Evolutionary conservation across 2,888 invertebrate genomes (phyloP), one percentile per base, ranked within the genome.

Genomic region (Trachelus iudaicus): DNA sequence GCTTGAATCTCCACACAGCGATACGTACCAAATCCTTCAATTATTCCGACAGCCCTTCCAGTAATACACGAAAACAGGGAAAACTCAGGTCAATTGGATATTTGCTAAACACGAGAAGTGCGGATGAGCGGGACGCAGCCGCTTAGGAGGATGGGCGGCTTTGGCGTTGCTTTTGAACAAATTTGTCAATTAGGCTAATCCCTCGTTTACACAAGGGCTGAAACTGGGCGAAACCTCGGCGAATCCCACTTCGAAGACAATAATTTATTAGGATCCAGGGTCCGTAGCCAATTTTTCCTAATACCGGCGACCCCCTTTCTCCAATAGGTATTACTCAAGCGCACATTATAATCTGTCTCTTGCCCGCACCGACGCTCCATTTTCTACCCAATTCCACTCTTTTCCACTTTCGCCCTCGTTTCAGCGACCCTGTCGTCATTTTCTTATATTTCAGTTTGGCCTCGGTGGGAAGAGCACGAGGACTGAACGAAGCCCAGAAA

Each of bases 201-300:
- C 71, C 71, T 34, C 71, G 71, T 71, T 71, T 71, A 71, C 71
- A 33, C 71, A 34, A 34, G 71, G 75, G 35, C 34, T 35, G 75
- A 75, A 78, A 78, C 76, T 76, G 76, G 73, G 23, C 9, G 56
- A 56, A 56, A 9, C 56, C 56, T 56, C 56, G 56, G 9, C 23
- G 73, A 78, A 78, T 76, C 76, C 78, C 78, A 78, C 78, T 76
- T 78, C 73, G 76, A 73, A 75, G 78, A 78, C 73, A 73, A 78
- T 78, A 76, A 78, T 78, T 78, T 78, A 78, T 78, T 75, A 76
- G 76, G 75, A 56, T 56, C 73, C 35, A 15, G 73, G 76, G 71
- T 73, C 69, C 78, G 37, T 34, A 75, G 78, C 75, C 75, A 75
- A 78, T 78, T 78, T 76, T 78, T 76, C 78, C 76, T 78, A 76